A percentile compares a stretch with the other conserved stretches of the same genome.
Conservation (phyloP, 2,888 invertebrate species). For the Schrankia costaestrigalis region DNA sequence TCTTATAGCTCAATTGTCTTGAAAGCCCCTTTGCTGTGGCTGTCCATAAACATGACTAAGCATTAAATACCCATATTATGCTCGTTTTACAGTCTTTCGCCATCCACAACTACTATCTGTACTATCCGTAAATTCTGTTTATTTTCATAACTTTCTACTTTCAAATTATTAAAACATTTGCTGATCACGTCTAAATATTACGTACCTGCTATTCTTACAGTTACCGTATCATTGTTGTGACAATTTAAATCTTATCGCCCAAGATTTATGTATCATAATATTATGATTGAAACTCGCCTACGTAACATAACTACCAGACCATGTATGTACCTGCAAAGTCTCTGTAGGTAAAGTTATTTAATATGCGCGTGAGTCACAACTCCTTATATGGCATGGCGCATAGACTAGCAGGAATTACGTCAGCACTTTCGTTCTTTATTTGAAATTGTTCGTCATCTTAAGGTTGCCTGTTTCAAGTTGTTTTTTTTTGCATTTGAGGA, state of each 20-base stretch:
- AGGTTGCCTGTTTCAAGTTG: constrained; percentile 14
- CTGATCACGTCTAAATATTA: no score
- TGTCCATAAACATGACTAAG: no score
- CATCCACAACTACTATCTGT: no score
- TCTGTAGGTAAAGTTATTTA: constrained; percentile 16
- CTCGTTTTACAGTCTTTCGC: no score
- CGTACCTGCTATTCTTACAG: no score
- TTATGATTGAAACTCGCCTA: constrained; percentile 19
- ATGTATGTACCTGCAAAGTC: constrained; percentile 16
- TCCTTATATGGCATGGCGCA: constrained; percentile 22
- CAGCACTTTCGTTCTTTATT: constrained; percentile 30
- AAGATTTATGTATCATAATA: constrained; percentile 22
- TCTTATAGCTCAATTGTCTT: no score
- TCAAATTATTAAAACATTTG: no score
- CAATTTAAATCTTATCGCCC: constrained; percentile 22
- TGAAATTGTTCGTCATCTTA: constrained; percentile 15
- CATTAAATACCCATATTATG: no score
- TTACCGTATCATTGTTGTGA: constrained; percentile 7
- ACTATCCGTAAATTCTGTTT: no score
- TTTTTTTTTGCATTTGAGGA: constrained; percentile 7
- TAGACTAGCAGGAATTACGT: constrained; percentile 27
- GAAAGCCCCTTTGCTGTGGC: no score
- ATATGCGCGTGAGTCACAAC: constrained; percentile 24
- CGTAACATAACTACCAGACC: constrained; percentile 14
- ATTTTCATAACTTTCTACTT: constrained; percentile 30